Evolutionary conservation across 2,888 invertebrate genomes (phyloP), one percentile per base, ranked within the genome.

Genomic region (Balanococcus diminutus): DNA sequence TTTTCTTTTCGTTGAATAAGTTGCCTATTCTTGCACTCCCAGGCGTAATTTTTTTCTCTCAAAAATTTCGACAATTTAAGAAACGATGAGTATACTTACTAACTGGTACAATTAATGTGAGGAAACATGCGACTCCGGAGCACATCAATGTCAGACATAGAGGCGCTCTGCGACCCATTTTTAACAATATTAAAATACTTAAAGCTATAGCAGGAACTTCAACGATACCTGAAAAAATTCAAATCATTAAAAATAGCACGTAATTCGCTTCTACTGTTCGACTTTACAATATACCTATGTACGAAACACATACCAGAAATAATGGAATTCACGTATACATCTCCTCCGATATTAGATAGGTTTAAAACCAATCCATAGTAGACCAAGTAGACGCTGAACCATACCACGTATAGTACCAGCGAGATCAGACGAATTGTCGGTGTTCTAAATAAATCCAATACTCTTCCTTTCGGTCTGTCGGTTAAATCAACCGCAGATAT

Each of bases 291-390:
- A 36, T 36, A 6, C 3, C 36, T 36, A 36, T 36, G 2, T 46
- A 46, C 46, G 16, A 9, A 4, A 28, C n/a, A 32, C 86, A 91
- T 89, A 95, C 94, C 88, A 42, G 89, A 89, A 72, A 90, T 87
- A 25, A 90, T 88, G 5, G 90, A 89, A 88, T 94, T 95, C 82
- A 94, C 89, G 89, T 95, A 95, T 46, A 95, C 91, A 89, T 95
- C 93, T 86, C 95, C 95, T 56, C 94, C 93, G 87, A 95, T 93
- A 87, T 94, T 93, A 84, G 93, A 93, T 87, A 95, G 91, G 89
- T 95, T 95, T 86, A 95, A 90, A 87, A 95, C 92, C 39, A 95
- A 90, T 1, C 95, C 95, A 88, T 95, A 95, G 89, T 95, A 95
- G 0, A 94, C 93, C 81, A 95, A 92, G 87, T 95, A 94, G 90